These are phyloP conservation scores for Centruroides sculpturatus DNA, from an alignment of 1,140 invertebrate genomes.

Conservation along the genomic window DNA sequence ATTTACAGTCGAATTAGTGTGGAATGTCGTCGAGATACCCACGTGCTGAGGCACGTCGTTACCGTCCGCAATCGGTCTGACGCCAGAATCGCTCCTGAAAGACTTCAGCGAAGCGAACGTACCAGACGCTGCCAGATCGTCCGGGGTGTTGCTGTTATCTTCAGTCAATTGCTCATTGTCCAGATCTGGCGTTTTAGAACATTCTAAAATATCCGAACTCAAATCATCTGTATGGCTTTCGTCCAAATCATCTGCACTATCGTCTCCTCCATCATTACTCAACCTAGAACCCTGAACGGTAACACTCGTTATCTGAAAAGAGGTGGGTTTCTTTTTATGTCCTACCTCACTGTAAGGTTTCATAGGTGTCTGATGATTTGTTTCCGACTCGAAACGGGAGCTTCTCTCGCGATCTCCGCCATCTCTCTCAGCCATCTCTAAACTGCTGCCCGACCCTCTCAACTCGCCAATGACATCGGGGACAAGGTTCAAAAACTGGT, in stretches of 20 bases:
- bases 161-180: constrained; percentile 19
- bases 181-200: constrained; percentile 26
- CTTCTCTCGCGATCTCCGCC: too few species aligned
- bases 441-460: too few species aligned
- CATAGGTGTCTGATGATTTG: too few species aligned
- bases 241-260: constrained; percentile 82
- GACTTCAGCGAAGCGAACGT: constrained; percentile 10
- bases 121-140: constrained; percentile 1
- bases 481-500: too few species aligned
- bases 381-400: too few species aligned
- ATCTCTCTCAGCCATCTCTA: too few species aligned
- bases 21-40: neutral
- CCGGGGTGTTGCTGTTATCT: constrained; percentile 10
- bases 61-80: neutral
- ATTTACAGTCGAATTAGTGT: neutral
- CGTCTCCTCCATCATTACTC: constrained; percentile 72
- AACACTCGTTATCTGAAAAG: constrained; percentile 84
- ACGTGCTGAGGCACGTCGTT: neutral
- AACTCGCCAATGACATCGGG: too few species aligned
- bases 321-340: constrained; percentile 56
- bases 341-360: neutral
- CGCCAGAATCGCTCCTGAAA: neutral
- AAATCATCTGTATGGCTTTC: constrained; percentile 74
- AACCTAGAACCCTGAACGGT: constrained; percentile 54
- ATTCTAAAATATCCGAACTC: constrained; percentile 38